Evolutionary conservation across 2,888 invertebrate genomes (phyloP).

Genomic region (Epistrophella euchroma): DNA sequence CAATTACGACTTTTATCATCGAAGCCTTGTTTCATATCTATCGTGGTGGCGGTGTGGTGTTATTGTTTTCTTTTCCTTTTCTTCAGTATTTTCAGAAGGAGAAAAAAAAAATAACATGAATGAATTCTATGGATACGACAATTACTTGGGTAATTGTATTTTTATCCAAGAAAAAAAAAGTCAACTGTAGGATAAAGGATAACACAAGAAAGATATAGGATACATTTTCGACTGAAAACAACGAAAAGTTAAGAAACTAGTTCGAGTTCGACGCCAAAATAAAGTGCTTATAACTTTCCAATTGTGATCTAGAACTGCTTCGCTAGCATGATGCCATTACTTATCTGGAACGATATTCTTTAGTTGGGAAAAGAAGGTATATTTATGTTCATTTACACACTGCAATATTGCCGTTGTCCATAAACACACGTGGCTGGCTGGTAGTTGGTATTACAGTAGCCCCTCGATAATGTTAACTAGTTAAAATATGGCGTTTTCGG

Average conservation of each 20-base stretch:
- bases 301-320: background rate
- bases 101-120: background rate
- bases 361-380: no score
- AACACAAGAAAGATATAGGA: background rate
- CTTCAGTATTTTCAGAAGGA: background rate
- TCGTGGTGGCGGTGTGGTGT: background rate
- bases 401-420: background rate
- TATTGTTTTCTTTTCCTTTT: background rate
- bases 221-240: constrained; percentile 4
- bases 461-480: no score
- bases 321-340: background rate
- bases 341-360: background rate
- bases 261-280: constrained; percentile 24
- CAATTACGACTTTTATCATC: constrained; percentile 25
- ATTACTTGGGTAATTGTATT: constrained; percentile 33
- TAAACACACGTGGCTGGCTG: constrained; percentile 1
- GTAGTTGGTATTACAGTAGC: background rate
- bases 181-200: background rate
- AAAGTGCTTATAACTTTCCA: constrained; percentile 1
- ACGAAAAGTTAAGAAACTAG: constrained; percentile 14
- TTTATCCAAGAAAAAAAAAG: background rate
- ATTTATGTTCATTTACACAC: background rate
- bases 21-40: background rate
- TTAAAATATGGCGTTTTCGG: no score
- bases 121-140: constrained; percentile 18